Evolutionary conservation across 1,140 invertebrate genomes (phyloP).

Genomic region (Drosophila nigrodunni): DNA sequence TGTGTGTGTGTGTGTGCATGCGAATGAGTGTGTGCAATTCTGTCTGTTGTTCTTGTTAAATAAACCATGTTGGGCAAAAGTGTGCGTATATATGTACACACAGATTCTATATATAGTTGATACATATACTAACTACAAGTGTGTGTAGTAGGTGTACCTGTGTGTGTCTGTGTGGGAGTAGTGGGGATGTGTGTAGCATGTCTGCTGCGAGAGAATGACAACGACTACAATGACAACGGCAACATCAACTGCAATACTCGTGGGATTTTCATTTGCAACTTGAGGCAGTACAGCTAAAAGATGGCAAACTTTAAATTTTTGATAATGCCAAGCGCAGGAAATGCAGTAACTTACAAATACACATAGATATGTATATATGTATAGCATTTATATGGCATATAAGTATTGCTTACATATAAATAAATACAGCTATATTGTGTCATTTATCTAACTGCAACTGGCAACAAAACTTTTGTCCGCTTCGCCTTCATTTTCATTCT

Average conservation of each 20-base stretch:
- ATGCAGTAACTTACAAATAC: constrained; percentile 6
- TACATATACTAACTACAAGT: not conserved
- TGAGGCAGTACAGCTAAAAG: constrained; percentile 63
- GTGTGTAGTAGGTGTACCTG: not conserved
- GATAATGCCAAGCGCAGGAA: constrained; percentile 66
- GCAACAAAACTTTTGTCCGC: constrained; percentile 8
- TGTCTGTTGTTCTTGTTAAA: constrained; percentile 77
- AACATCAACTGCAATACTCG: constrained; percentile 42
- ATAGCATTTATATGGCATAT: constrained; percentile 3
- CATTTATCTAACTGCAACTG: constrained; percentile 28
- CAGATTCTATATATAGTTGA: constrained; percentile 26
- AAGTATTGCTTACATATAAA: not conserved
- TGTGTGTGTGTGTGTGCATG: constrained; percentile 11
- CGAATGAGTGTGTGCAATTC: constrained; percentile 14
- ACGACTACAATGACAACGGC: constrained; percentile 19
- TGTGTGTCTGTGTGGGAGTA: too few relatives aligned
- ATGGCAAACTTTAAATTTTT: constrained; percentile 78
- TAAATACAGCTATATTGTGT: constrained; percentile 8
- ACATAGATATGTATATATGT: constrained; percentile 7
- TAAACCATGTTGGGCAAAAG: constrained; percentile 65
- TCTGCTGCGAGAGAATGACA: not conserved
- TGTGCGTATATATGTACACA: constrained; percentile 24
- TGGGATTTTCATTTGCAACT: constrained; percentile 75
- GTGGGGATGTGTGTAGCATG: too few relatives aligned
- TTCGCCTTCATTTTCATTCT: not conserved